Conservation (phyloP, 1,140 invertebrate species). For the Drosophila leontia region DNA sequence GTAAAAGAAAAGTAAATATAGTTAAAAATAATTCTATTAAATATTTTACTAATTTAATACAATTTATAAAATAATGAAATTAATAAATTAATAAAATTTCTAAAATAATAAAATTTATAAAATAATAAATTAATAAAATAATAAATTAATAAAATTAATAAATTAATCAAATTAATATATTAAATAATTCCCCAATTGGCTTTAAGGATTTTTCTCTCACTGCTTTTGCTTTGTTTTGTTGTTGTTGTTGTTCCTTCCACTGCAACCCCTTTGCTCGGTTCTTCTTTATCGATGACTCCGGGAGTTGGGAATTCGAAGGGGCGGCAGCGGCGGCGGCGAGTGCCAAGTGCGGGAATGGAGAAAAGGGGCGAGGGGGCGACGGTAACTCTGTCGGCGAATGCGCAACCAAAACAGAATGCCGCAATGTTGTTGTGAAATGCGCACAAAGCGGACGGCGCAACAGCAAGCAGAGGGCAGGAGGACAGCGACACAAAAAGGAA, state of each 20-base stretch:
- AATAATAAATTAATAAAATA: no score
- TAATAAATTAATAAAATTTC: no score
- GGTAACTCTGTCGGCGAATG: conserved; percentile 46
- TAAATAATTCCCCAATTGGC: no score
- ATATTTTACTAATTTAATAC: background rate
- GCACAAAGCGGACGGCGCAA: conserved; percentile 71
- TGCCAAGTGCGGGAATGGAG: background rate
- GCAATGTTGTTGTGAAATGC: conserved; percentile 77
- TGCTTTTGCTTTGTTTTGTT: background rate
- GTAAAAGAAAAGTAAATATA: no score
- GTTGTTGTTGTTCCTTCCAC: background rate
- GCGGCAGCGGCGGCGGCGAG: conserved; percentile 7
- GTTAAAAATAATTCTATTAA: background rate
- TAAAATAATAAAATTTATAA: no score
- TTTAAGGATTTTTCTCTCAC: background rate
- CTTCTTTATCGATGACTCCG: conserved; percentile 23
- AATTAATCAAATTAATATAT: no score
- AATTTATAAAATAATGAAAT: no score
- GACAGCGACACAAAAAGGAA: conserved; percentile 33
- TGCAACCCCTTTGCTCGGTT: conserved; percentile 24
- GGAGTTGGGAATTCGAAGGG: conserved; percentile 19
- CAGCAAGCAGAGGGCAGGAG: conserved; percentile 2
- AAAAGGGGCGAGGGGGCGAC: no score
- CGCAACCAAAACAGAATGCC: conserved; percentile 74
- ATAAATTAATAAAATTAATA: no score